Percentiles rank a stretch among this genome's conserved stretches.
These are phyloP conservation scores for Aepyceros melampus DNA, from an alignment of 2,113 vertebrate species.

Conservation along the genomic window DNA sequence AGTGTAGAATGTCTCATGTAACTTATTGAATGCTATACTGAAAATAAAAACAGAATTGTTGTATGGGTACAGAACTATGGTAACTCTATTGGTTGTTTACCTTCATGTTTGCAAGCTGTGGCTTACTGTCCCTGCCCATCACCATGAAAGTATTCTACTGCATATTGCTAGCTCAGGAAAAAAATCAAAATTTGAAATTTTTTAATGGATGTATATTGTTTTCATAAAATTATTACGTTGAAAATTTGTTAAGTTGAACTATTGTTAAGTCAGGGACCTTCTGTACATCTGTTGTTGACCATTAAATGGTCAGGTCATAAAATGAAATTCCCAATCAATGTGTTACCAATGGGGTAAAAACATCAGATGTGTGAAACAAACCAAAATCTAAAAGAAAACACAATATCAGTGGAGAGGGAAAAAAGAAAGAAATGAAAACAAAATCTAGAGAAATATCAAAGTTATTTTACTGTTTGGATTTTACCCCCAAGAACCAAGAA, in stretches of 20 bases:
- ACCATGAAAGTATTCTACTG: neutral
- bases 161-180: neutral
- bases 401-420: neutral
- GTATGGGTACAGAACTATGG: neutral
- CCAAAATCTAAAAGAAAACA: neutral
- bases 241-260: neutral
- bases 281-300: neutral
- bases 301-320: neutral
- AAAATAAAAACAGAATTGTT: neutral
- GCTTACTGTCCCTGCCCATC: neutral
- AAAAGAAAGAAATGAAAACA: neutral
- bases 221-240: neutral
- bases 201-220: neutral
- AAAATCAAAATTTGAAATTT: neutral
- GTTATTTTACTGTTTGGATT: neutral
- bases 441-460: neutral
- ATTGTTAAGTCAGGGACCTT: neutral
- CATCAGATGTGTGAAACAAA: neutral
- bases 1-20: neutral
- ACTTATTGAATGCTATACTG: neutral
- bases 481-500: neutral
- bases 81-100: neutral
- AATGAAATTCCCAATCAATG: neutral
- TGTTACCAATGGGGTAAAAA: neutral
- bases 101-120: neutral